These are phyloP conservation scores for Harpalus rubripes DNA, from an alignment of 2,888 invertebrate species.

Conservation along the genomic window DNA sequence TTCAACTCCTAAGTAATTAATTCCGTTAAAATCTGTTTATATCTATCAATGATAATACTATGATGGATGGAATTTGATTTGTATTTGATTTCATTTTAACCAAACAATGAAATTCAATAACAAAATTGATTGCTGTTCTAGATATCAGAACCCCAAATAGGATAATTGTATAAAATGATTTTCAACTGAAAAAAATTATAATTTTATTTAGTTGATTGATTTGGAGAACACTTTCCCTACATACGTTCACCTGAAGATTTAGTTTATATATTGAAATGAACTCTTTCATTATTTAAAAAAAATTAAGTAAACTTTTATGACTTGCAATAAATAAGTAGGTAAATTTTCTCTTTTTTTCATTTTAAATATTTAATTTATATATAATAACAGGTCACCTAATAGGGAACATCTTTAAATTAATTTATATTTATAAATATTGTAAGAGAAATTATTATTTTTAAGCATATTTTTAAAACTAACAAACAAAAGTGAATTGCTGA, in stretches of 20 bases:
- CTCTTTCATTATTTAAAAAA: constrained; percentile 12
- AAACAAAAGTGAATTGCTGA: too few species aligned
- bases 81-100: background rate
- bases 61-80: background rate
- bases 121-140: background rate
- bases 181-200: background rate
- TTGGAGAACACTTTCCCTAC: constrained; percentile 20
- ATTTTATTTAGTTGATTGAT: constrained; percentile 6
- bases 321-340: constrained; percentile 4
- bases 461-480: too few species aligned
- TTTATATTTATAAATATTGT: too few species aligned
- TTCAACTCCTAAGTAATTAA: constrained; percentile 8
- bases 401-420: too few species aligned
- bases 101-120: constrained; percentile 10
- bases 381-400: too few species aligned
- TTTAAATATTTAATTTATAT: too few species aligned
- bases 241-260: background rate
- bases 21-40: background rate
- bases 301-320: background rate
- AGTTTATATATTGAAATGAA: background rate
- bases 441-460: too few species aligned
- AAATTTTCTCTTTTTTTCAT: background rate
- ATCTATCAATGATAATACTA: background rate
- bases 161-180: constrained; percentile 20
- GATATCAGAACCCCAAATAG: background rate